Base-by-base conservation (phyloP, 2,113 vertebrate species). In the Physeter macrocephalus region DNA sequence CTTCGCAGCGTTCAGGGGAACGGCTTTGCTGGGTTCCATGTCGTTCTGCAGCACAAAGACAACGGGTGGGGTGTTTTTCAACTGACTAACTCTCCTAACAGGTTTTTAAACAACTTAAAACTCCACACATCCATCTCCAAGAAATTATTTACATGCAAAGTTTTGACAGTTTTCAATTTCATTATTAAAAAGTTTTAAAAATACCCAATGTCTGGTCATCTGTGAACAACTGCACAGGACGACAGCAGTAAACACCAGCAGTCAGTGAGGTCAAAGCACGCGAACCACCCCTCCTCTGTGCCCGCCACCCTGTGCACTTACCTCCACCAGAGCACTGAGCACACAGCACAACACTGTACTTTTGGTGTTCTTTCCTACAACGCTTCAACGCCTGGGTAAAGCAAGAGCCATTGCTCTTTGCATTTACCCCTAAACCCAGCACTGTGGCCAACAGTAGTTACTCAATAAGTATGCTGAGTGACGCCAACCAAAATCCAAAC, bases 1-100 rank as follows among this genome's bases (percentile, higher is more conserved):
- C 98, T 99, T 99, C 88, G 98, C 98, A n/a, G 99, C 99, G 96
- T 99, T 99, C 98, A 99, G 90, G 3, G 99, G 98, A 83, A 98
- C 96, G 0, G 99, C 95, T 98, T 99, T 99, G 98, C 98, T 99
- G 83, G 98, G 98, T 78, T 99, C 99, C 96, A 99, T 98, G 93
- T 99, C 99, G 93, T 99, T 99, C 99, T 99, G 98, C 82, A 98
- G 97, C 88, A 97, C 96, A 97, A 98, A 98, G 27, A 39, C 2
- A 96, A 86, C 49, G 69, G n/a, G 5, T 1, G 0, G 34, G 93
- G 46, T 97, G 90, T 95, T 78, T 94, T 83, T 95, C 96, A 97
- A n/a, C 91, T 46, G 13, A 88, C 77, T 89, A 94, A 67, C 96
- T 92, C 83, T 46, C 97, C 20, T 89, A 67, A 95, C 20, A 64